These are phyloP conservation scores for Anoplophora glabripennis DNA, from an alignment of 1,140 invertebrate species.

Conservation along the genomic window DNA sequence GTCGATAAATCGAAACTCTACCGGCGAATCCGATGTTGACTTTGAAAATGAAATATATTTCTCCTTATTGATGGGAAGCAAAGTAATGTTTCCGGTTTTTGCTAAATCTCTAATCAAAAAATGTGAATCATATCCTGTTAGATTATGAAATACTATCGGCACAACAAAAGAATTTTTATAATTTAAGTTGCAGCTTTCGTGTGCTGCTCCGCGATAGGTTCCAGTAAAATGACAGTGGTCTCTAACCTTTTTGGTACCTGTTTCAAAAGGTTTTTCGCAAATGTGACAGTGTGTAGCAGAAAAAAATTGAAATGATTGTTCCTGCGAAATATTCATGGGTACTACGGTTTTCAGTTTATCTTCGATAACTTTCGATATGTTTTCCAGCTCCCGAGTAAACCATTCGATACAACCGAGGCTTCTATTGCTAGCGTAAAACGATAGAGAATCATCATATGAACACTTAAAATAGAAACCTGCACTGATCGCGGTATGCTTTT, in stretches of 20 bases:
- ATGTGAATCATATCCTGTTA: slow-evolving; percentile 24
- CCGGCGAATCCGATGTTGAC: background rate
- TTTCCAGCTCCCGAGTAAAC: background rate
- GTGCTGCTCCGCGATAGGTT: slow-evolving; percentile 38
- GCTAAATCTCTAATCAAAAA: slow-evolving; percentile 22
- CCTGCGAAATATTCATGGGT: slow-evolving; percentile 18
- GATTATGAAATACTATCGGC: slow-evolving; percentile 27
- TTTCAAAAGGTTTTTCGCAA: slow-evolving; percentile 27
- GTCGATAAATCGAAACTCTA: slow-evolving; percentile 12
- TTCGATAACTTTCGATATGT: background rate
- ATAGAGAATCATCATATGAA: slow-evolving; percentile 13
- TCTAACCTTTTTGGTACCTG: slow-evolving; percentile 4
- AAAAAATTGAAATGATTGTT: background rate
- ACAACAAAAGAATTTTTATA: slow-evolving; percentile 35
- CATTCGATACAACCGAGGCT: slow-evolving; percentile 7
- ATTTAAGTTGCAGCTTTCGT: slow-evolving; percentile 45
- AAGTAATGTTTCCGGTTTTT: slow-evolving; percentile 6
- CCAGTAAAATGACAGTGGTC: slow-evolving; percentile 35
- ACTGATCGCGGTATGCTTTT: slow-evolving; percentile 6
- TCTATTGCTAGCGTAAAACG: slow-evolving; percentile 5
- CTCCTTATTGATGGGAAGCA: slow-evolving; percentile 27
- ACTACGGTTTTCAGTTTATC: background rate
- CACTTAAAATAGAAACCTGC: slow-evolving; percentile 12
- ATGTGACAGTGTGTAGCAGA: slow-evolving; percentile 34
- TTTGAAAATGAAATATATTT: slow-evolving; percentile 17